Conservation (phyloP, 2,888 invertebrate species). For the Ariolimax columbianus region DNA sequence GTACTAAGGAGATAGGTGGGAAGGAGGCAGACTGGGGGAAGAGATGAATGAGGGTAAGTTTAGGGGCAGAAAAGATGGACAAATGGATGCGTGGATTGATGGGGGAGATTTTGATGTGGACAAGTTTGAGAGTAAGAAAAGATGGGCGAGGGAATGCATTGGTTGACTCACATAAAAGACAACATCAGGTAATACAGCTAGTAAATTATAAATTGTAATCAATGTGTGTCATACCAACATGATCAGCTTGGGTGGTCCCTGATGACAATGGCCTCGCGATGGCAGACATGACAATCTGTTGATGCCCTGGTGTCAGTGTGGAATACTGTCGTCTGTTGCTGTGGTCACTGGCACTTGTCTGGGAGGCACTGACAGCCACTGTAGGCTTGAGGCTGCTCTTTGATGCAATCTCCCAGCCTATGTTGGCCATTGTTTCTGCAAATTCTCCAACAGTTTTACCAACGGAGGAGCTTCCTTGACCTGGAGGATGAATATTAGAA, state of each 20-base stretch:
- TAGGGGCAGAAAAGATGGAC: no score
- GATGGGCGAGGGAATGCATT: no score
- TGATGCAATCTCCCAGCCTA: slow-evolving; percentile 65
- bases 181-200: no score
- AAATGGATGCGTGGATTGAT: no score
- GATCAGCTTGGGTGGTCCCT: not conserved
- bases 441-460: slow-evolving; percentile 62
- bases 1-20: no score
- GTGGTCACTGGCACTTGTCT: slow-evolving; percentile 21
- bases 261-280: slow-evolving; percentile 15
- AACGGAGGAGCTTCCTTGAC: slow-evolving; percentile 74
- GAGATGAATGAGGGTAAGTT: no score
- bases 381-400: slow-evolving; percentile 54
- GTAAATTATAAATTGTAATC: not conserved
- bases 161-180: no score
- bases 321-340: slow-evolving; percentile 35
- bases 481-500: slow-evolving; percentile 57
- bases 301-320: slow-evolving; percentile 11
- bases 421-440: slow-evolving; percentile 62
- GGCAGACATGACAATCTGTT: slow-evolving; percentile 34
- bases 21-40: no score
- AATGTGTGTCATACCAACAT: slow-evolving; percentile 29
- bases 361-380: not conserved
- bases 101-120: no score
- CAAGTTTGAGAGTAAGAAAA: no score